Percentiles rank a stretch among this genome's conserved stretches.
phyloP scores from a whole-genome alignment of 2,113 vertebrate genomes.

The Cnemophilus loriae region DNA sequence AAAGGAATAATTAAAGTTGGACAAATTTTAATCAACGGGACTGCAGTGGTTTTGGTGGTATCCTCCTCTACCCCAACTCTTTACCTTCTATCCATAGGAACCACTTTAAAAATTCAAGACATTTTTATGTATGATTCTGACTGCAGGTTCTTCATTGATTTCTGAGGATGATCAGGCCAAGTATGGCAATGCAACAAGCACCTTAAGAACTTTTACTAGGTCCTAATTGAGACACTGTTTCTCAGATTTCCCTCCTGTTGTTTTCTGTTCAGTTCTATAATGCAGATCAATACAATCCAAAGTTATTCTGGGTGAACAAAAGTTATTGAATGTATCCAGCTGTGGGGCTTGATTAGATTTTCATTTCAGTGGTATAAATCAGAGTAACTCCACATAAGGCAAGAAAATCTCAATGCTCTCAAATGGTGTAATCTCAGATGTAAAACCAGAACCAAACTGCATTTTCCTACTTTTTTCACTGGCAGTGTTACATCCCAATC shows the following conservation, averaged over 20 bases:
- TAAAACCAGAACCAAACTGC: background rate
- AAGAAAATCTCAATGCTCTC: background rate
- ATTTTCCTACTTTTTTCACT: background rate
- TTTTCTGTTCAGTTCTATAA: constrained; percentile 17
- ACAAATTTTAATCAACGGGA: background rate
- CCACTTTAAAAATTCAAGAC: background rate
- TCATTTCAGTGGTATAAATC: constrained; percentile 22
- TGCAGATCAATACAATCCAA: constrained; percentile 7
- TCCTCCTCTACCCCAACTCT: fast-evolving
- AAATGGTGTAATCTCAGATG: background rate
- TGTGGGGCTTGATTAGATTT: constrained; percentile 44
- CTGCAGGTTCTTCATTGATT: background rate
- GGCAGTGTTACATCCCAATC: background rate
- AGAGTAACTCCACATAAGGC: background rate
- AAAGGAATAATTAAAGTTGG: background rate
- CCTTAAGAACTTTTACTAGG: constrained; percentile 21
- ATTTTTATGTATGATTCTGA: background rate
- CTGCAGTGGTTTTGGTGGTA: background rate
- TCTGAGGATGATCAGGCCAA: background rate
- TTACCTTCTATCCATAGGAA: background rate
- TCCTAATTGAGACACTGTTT: constrained; percentile 13
- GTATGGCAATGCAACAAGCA: background rate
- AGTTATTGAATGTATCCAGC: constrained; percentile 2
- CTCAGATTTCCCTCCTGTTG: constrained; percentile 2
- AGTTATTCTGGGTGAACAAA: background rate